A percentile compares a stretch with the other conserved stretches of the same genome.
Conservation (phyloP, 2,888 invertebrate genomes). For the Lapara coniferarum region DNA sequence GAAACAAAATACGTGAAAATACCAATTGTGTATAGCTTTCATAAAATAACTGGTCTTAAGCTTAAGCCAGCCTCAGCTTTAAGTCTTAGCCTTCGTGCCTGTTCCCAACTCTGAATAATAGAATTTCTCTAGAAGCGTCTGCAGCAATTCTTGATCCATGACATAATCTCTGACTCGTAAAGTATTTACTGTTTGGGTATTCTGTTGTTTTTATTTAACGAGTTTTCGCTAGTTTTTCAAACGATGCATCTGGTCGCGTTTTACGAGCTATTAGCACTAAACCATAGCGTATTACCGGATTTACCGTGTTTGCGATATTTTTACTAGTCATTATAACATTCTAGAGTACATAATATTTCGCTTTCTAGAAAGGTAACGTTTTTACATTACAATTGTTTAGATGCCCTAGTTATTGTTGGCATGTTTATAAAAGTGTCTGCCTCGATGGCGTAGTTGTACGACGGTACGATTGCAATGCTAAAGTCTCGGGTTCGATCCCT, state of each 20-base stretch:
- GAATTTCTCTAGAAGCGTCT: background rate
- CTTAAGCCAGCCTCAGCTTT: slow-evolving; percentile 10
- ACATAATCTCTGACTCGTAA: slow-evolving; percentile 24
- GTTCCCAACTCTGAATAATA: background rate
- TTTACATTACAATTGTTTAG: background rate
- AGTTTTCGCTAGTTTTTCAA: slow-evolving; percentile 43
- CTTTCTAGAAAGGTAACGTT: background rate
- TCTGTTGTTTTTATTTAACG: slow-evolving; percentile 38
- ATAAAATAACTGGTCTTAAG: slow-evolving; percentile 1
- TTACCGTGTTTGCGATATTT: slow-evolving; percentile 23
- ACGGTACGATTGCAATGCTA: too few species aligned
- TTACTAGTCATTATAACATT: background rate
- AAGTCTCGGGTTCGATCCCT: too few species aligned
- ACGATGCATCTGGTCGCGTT: slow-evolving; percentile 47
- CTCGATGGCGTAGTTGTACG: too few species aligned
- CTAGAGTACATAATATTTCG: too few species aligned
- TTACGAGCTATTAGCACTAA: slow-evolving; percentile 43
- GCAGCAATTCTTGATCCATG: slow-evolving; percentile 20
- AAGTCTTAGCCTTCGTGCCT: background rate
- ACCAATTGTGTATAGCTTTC: background rate
- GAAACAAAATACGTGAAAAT: background rate
- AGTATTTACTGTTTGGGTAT: slow-evolving; percentile 28
- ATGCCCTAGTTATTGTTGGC: background rate
- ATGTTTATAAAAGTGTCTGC: background rate
- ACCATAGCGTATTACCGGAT: slow-evolving; percentile 24